phyloP scores from a whole-genome alignment of 1,140 invertebrate species.

The Trichogramma pretiosum region DNA sequence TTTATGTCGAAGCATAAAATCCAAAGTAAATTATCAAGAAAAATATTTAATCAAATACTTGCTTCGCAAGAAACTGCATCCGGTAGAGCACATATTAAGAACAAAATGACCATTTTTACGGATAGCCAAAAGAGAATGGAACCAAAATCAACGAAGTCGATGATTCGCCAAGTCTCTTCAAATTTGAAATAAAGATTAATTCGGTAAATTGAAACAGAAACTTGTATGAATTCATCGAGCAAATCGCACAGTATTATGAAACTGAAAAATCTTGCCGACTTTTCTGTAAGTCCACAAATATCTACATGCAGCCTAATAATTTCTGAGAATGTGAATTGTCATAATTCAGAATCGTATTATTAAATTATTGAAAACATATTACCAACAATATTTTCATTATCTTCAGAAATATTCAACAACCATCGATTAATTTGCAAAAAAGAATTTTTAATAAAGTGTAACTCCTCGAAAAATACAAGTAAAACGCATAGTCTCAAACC shows the following conservation, averaged over 20 bases:
- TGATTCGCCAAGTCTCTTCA: not conserved
- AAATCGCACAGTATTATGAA: not conserved
- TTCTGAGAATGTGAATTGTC: not conserved
- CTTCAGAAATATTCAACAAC: no score
- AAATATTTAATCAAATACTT: not conserved
- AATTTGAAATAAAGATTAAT: not conserved
- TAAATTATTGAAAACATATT: not conserved
- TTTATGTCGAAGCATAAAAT: no score
- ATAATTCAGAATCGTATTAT: not conserved
- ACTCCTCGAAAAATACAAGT: no score
- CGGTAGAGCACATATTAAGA: slow-evolving; percentile 4
- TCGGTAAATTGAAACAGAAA: not conserved
- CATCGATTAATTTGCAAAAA: no score
- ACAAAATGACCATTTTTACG: not conserved
- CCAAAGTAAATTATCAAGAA: not conserved
- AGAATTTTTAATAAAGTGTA: no score
- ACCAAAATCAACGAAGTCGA: not conserved
- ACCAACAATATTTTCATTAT: not conserved
- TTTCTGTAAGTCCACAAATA: not conserved
- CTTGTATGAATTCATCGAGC: not conserved
- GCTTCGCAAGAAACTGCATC: not conserved
- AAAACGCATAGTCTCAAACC: no score
- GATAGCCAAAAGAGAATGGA: not conserved
- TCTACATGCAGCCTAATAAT: not conserved
- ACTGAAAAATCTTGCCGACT: no score